Conservation (phyloP, 2,797 vertebrate species). For the Hemibagrus guttatus region DNA sequence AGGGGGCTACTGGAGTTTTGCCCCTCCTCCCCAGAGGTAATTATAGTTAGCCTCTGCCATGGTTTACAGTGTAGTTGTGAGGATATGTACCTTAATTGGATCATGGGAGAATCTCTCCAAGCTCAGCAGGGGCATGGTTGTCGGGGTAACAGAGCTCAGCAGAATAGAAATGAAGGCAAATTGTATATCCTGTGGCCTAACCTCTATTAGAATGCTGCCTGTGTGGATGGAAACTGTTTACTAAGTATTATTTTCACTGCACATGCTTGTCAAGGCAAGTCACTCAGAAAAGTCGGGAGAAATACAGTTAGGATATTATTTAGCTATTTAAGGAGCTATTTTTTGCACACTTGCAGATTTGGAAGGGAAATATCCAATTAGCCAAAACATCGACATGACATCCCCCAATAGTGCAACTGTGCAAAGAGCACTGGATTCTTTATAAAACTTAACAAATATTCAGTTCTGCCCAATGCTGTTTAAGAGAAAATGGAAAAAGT, state of each 20-base stretch:
- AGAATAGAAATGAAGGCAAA: constrained; percentile 47
- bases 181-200: constrained; percentile 28
- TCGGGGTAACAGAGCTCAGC: constrained; percentile 51
- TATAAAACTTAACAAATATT: constrained; percentile 3
- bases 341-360: constrained; percentile 30
- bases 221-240: constrained; percentile 32
- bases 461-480: constrained; percentile 12
- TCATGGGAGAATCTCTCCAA: constrained; percentile 54
- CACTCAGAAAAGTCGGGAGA: constrained; percentile 1
- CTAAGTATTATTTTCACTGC: constrained; percentile 9
- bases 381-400: constrained; percentile 13
- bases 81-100: constrained; percentile 62
- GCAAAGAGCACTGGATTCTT: constrained; percentile 13
- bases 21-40: constrained; percentile 47
- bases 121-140: constrained; percentile 50
- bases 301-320: not conserved
- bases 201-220: constrained; percentile 17
- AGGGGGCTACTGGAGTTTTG: constrained; percentile 46
- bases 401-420: not conserved
- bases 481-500: constrained; percentile 3
- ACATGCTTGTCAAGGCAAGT: constrained; percentile 14
- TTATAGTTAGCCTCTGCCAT: constrained; percentile 56
- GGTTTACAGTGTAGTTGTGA: constrained; percentile 53
- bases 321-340: constrained; percentile 17
- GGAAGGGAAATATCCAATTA: constrained; percentile 21